Evolutionary conservation across 2,888 invertebrate genomes (phyloP).

Genomic region (Archips xylosteana): DNA sequence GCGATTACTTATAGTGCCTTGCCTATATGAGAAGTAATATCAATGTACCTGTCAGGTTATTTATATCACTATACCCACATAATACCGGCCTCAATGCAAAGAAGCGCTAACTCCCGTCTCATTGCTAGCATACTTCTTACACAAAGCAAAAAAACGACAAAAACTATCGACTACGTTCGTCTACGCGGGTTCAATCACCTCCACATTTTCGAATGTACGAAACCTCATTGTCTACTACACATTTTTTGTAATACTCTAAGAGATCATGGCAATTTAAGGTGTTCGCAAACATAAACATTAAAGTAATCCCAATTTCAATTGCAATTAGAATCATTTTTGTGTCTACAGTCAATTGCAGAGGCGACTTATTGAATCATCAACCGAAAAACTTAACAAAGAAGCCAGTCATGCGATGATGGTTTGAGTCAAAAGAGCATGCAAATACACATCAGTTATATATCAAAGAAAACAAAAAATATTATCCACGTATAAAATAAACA

Average conservation of each 20-base stretch:
- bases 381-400: conserved; percentile 29
- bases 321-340: conserved; percentile 42
- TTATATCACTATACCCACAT: conserved; percentile 27
- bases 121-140: conserved; percentile 71
- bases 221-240: conserved; percentile 76
- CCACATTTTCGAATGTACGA: conserved; percentile 78
- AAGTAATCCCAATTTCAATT: conserved; percentile 46
- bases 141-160: conserved; percentile 65
- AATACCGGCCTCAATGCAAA: conserved; percentile 31
- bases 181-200: conserved; percentile 76
- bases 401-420: conserved; percentile 59
- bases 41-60: conserved; percentile 25
- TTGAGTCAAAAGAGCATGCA: conserved; percentile 73
- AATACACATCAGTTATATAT: conserved; percentile 71
- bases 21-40: conserved; percentile 22
- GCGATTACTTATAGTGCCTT: conserved; percentile 12
- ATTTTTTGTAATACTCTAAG: conserved; percentile 79
- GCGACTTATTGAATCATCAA: conserved; percentile 37
- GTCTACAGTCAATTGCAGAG: neutral
- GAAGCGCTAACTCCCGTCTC: conserved; percentile 56
- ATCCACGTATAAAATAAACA: conserved; percentile 59
- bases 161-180: conserved; percentile 73
- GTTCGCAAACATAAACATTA: conserved; percentile 57
- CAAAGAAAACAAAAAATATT: conserved; percentile 67
- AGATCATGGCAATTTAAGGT: conserved; percentile 67